phyloP scores from a whole-genome alignment of 2,113 vertebrate genomes.

The Actinemys pallida region DNA sequence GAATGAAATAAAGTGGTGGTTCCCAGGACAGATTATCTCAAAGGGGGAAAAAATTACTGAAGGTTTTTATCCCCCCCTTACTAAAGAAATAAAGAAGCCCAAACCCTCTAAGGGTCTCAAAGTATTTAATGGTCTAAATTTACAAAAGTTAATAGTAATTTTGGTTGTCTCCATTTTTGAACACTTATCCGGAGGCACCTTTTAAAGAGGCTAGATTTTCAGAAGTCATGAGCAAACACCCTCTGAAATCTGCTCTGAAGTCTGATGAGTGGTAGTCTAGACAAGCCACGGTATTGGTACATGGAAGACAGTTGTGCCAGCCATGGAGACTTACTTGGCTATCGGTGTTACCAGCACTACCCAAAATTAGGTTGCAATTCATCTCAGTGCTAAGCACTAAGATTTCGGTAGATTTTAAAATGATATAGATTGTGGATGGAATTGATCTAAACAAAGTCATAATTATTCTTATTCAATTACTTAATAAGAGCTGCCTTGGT shows the following conservation, averaged over 20 bases:
- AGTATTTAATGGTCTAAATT: not conserved
- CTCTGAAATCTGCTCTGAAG: not conserved
- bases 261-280: not conserved
- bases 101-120: not conserved
- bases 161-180: not conserved
- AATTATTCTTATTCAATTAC: slow-evolving; percentile 46
- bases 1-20: not conserved
- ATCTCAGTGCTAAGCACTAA: not conserved
- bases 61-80: not conserved
- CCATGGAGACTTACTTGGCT: not conserved
- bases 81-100: accelerated
- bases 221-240: not conserved
- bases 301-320: not conserved
- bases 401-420: not conserved
- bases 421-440: not conserved
- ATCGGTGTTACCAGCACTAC: not conserved
- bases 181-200: accelerated
- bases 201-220: not conserved
- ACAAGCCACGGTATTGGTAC: not conserved
- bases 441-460: slow-evolving; percentile 12
- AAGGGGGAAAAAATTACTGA: not conserved
- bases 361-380: not conserved
- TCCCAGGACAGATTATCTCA: not conserved
- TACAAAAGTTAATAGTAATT: not conserved
- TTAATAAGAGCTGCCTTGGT: slow-evolving; percentile 30